These are phyloP conservation scores for Cryptus viduatorius DNA, from an alignment of 2,888 invertebrate genomes.

Conservation along the genomic window DNA sequence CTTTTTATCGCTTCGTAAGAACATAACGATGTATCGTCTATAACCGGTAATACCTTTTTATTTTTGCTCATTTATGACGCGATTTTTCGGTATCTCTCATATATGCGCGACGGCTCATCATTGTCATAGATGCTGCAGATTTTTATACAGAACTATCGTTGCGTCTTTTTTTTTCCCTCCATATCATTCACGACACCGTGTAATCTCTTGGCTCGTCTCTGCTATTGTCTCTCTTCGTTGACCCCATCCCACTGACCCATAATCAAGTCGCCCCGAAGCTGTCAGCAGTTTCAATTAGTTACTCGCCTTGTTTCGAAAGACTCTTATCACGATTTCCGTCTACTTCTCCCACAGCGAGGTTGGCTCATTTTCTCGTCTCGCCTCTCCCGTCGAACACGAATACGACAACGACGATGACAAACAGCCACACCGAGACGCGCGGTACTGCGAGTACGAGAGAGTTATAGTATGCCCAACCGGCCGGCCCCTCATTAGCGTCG, in stretches of 20 bases:
- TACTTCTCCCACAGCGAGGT: conserved; percentile 30
- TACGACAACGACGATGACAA: conserved; percentile 58
- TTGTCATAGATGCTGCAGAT: background rate
- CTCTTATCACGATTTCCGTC: conserved; percentile 53
- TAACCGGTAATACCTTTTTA: too few relatives aligned
- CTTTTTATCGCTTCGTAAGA: too few relatives aligned
- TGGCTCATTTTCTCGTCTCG: conserved; percentile 31
- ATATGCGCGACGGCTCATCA: background rate
- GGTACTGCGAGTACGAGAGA: background rate
- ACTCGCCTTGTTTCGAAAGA: conserved; percentile 66
- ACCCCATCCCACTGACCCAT: conserved; percentile 57
- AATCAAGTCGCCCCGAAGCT: conserved; percentile 54
- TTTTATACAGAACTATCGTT: background rate
- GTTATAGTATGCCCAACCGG: conserved; percentile 13
- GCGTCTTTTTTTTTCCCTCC: background rate
- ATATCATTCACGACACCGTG: conserved; percentile 15
- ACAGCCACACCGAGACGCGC: conserved; percentile 12
- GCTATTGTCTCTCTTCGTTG: conserved; percentile 26
- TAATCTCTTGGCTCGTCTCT: conserved; percentile 20
- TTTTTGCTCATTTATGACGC: too few relatives aligned
- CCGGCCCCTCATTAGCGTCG: conserved; percentile 69
- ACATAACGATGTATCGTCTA: too few relatives aligned
- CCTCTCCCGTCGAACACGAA: conserved; percentile 56
- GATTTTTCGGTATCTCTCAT: too few relatives aligned
- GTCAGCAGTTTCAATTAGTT: conserved; percentile 66